phyloP scores from a whole-genome alignment of 2,113 vertebrate genomes.

The Syrmaticus mikado region DNA sequence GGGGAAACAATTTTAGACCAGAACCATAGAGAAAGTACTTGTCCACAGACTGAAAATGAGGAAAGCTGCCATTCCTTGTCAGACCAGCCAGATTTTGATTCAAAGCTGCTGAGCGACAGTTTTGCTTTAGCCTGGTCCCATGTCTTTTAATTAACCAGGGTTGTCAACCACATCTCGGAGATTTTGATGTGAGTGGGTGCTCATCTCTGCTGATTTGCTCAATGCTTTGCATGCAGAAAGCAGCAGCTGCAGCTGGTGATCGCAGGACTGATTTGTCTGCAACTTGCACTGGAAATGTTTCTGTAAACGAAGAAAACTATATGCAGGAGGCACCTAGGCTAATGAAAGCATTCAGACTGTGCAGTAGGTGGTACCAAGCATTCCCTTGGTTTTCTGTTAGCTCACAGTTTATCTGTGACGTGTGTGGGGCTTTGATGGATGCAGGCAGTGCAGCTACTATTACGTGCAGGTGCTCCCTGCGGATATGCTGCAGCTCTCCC shows the following conservation, averaged over 20 bases:
- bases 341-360: not conserved
- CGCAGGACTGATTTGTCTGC: slow-evolving; percentile 7
- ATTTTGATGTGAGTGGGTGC: not conserved
- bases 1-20: not conserved
- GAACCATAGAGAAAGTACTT: not conserved
- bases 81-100: slow-evolving; percentile 1
- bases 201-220: slow-evolving; percentile 24
- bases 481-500: not conserved
- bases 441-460: not conserved
- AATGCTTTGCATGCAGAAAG: not conserved
- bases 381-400: not conserved
- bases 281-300: not conserved
- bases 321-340: not conserved
- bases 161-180: slow-evolving; percentile 36
- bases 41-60: slow-evolving; percentile 17
- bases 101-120: not conserved
- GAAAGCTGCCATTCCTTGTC: not conserved
- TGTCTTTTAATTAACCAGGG: slow-evolving; percentile 17
- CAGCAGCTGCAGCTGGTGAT: slow-evolving; percentile 42
- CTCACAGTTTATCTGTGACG: not conserved
- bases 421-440: not conserved
- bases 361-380: not conserved
- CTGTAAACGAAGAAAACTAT: not conserved
- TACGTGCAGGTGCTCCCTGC: not conserved
- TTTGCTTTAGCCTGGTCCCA: slow-evolving; percentile 4